Evolutionary conservation across 1,140 invertebrate species (phyloP), one percentile per base, ranked within the genome.

Genomic region (Nomia melanderi): DNA sequence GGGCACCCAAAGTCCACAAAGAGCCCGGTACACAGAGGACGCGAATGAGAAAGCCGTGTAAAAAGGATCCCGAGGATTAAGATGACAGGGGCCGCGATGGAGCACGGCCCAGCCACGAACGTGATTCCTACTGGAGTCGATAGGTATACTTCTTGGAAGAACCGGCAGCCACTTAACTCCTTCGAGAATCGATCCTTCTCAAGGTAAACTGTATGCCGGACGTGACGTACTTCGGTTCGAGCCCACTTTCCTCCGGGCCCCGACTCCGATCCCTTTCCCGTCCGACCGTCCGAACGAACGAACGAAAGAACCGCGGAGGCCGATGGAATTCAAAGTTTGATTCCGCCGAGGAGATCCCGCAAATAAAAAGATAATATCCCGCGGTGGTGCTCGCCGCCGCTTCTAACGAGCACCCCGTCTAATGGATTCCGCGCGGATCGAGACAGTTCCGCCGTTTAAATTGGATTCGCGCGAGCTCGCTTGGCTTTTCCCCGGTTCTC

Each of bases 41-140:
- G 81, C 78, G 78, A 81, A 86, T 85, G 85, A 87, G 83, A 82
- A 87, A 87, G 85, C 83, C 77, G 86, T 79, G 83, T 88, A 83
- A 86, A 89, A 89, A 86, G 78, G 86, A 89, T 87, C 83, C 62
- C 12, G 31, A 75, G 83, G 86, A 89, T 89, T 88, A 87, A 88
- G 85, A 89, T 86, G 88, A 89, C 86, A 88, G 79, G 78, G 76
- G 64, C 69, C 78, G 82, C 81, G 77, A 81, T 75, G 69, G 81
- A 63, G 59, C 53, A 81, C 62, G 63, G 65, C n/a, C 44, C 57
- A 53, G 69, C 69, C 70, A 72, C 59, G 83, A 86, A 88, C 84
- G 84, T 88, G 86, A 87, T 87, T 88, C 84, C 82, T 78, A 69
- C 71, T n/a, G 78, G 83, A 79, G 79, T 67, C 70, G 60, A 82